Evolutionary conservation across 2,797 vertebrate genomes (phyloP), one percentile per base, ranked within the genome.

Genomic region (Dryobates pubescens): DNA sequence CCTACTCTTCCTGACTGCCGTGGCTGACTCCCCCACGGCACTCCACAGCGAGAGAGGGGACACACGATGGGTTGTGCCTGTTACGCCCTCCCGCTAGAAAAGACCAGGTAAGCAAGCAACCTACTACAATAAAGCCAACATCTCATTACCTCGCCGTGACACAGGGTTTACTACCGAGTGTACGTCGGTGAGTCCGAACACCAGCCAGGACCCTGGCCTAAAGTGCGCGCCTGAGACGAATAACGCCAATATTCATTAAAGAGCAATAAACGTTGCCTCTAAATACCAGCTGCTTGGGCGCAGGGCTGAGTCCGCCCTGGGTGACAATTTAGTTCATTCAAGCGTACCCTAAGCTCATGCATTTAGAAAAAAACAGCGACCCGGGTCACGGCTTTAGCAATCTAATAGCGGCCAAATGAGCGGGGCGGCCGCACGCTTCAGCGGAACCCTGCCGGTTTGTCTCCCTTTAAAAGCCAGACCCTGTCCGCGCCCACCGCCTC

Each of bases 361-460:
- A 87, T 91, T 96, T 96, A 97, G 96, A 95, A 80, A 94, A 96
- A 94, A 65, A 64, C 95, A 89, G 84, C 90, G 94, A 94, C 96
- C 92, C 36, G 69, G 97, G 96, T 96, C 97, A 97, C 47, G 79
- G 81, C 92, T 96, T 96, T 95, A 96, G 95, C 92, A 88, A 84
- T 54, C 91, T 98, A 97, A 98, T 98, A 96, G 88, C 81, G 71
- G 78, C 85, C 96, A 97, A 97, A 97, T 97, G 97, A 98, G 93
- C 74, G 61, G 70, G 81, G 77, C 94, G 16, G 91, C 88, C 57
- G 56, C 90, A 94, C 92, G 88, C 93, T 84, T 23, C 91, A 89
- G 95, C 30, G 36, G 76, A 95, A 69, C 76, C 80, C 90, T 69
- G 95, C 85, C 41, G 75, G 81, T 62, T 96, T 87, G 97, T 89